phyloP scores from a whole-genome alignment of 2,888 invertebrate species.

The Graphium colonna region DNA sequence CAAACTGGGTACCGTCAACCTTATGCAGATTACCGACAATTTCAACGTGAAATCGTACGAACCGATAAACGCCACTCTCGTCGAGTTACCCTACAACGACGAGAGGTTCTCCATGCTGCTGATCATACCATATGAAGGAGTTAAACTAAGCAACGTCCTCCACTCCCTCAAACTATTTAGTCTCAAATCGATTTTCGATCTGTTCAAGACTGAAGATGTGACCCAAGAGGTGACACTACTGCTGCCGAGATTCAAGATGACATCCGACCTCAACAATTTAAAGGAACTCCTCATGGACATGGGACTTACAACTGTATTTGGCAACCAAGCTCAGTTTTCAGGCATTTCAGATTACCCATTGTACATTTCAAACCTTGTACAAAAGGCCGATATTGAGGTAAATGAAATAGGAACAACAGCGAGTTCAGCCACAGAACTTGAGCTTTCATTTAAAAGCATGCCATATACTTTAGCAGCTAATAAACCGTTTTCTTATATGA shows the following conservation, averaged over 20 bases:
- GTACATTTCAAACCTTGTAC: slow-evolving; percentile 54
- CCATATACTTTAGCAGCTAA: slow-evolving; percentile 48
- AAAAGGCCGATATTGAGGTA: slow-evolving; percentile 64
- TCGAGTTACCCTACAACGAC: slow-evolving; percentile 60
- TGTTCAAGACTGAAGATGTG: slow-evolving; percentile 47
- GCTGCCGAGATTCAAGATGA: slow-evolving; percentile 80
- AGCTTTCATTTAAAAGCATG: slow-evolving; percentile 38
- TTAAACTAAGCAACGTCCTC: slow-evolving; percentile 62
- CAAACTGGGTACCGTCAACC: slow-evolving; percentile 53
- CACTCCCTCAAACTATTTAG: slow-evolving; percentile 66
- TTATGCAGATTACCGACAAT: slow-evolving; percentile 45
- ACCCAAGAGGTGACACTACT: slow-evolving; percentile 72
- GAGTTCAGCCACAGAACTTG: slow-evolving; percentile 41
- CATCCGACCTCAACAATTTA: slow-evolving; percentile 65
- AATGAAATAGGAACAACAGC: slow-evolving; percentile 60
- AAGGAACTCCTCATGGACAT: slow-evolving; percentile 66
- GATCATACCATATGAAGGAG: slow-evolving; percentile 76
- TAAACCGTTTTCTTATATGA: slow-evolving; percentile 65
- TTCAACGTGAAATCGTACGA: slow-evolving; percentile 41
- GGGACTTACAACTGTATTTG: slow-evolving; percentile 58
- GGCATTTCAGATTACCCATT: slow-evolving; percentile 45
- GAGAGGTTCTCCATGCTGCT: slow-evolving; percentile 81
- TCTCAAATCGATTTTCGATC: slow-evolving; percentile 63
- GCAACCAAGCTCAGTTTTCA: slow-evolving; percentile 45
- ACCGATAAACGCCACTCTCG: slow-evolving; percentile 43